phyloP scores from a whole-genome alignment of 2,113 vertebrate species.

The Amia ocellicauda region DNA sequence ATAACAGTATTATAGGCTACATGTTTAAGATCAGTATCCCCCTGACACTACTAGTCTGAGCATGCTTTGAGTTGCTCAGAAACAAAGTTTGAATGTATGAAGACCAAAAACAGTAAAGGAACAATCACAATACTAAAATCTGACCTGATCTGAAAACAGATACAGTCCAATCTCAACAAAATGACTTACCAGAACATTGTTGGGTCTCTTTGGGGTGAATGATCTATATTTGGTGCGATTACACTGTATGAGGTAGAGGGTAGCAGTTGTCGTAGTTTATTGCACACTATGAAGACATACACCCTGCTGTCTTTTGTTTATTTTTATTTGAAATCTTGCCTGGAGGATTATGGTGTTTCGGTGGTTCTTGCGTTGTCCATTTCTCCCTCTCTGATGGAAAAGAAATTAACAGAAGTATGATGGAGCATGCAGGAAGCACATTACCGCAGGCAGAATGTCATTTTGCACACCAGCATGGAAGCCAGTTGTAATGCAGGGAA shows the following conservation, averaged over 20 bases:
- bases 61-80: no score
- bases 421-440: constrained; percentile 31
- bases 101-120: no score
- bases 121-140: no score
- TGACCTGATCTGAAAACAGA: no score
- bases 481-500: constrained; percentile 32
- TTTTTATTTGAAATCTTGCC: constrained; percentile 34
- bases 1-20: no score
- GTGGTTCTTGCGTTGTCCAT: background rate
- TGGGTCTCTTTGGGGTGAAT: no score
- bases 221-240: no score
- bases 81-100: no score
- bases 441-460: constrained; percentile 33
- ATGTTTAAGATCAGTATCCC: no score
- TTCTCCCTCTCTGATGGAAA: constrained; percentile 5
- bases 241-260: background rate
- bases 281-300: constrained; percentile 13
- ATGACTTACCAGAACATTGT: no score
- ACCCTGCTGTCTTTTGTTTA: constrained; percentile 27
- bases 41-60: no score
- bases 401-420: constrained; percentile 1
- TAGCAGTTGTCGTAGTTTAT: constrained; percentile 10
- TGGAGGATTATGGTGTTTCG: constrained; percentile 30
- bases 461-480: constrained; percentile 44
- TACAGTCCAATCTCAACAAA: no score